phyloP scores from a whole-genome alignment of 2,113 vertebrate genomes.

The Furnarius figulus region DNA sequence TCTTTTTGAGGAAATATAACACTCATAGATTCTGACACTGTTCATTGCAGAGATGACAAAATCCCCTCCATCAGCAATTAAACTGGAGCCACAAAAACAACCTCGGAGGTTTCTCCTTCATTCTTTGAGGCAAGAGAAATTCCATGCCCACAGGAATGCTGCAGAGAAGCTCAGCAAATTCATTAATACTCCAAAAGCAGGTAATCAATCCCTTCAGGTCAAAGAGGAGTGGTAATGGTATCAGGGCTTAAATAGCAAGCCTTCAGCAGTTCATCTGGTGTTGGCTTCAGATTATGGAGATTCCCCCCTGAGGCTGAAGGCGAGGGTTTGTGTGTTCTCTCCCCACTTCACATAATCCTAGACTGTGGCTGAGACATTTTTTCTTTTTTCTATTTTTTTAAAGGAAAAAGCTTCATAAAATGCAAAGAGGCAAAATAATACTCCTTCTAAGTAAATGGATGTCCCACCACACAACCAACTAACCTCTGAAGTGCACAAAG shows the following conservation, averaged over 20 bases:
- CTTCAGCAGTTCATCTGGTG: slow-evolving; percentile 9
- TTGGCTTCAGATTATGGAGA: slow-evolving; percentile 6
- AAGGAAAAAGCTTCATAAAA: slow-evolving; percentile 1
- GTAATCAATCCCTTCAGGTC: slow-evolving; percentile 53
- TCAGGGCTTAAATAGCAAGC: slow-evolving; percentile 5
- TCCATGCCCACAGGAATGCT: slow-evolving; percentile 25
- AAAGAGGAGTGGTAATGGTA: slow-evolving; percentile 31
- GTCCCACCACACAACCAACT: neutral
- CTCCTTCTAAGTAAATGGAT: neutral
- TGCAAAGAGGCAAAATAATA: neutral
- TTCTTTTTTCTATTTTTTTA: neutral
- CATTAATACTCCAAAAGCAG: slow-evolving; percentile 19
- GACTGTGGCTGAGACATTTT: neutral
- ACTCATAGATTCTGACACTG: neutral
- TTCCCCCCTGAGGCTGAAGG: neutral
- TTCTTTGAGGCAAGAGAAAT: neutral
- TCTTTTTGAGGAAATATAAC: neutral
- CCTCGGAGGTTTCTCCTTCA: neutral
- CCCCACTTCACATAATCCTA: neutral
- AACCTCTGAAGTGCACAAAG: neutral
- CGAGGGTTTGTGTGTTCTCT: neutral
- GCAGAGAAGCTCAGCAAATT: slow-evolving; percentile 36
- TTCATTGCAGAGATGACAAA: neutral
- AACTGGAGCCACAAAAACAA: neutral
- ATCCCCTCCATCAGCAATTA: neutral